phyloP scores from a whole-genome alignment of 2,113 vertebrate species.

The Ia io region DNA sequence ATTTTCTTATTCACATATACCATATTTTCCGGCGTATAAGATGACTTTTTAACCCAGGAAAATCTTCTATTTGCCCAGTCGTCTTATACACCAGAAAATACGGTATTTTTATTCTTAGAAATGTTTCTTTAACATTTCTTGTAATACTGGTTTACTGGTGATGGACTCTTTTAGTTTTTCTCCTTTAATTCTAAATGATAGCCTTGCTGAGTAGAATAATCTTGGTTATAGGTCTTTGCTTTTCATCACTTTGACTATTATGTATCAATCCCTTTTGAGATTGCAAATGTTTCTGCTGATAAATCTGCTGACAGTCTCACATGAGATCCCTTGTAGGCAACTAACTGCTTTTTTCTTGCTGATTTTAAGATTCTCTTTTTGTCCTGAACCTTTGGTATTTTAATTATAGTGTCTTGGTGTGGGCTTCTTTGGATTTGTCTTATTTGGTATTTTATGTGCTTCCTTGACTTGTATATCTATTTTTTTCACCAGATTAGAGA shows the following conservation, averaged over 20 bases:
- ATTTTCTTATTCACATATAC: not conserved
- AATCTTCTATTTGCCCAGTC: no score
- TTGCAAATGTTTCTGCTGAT: not conserved
- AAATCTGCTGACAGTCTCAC: not conserved
- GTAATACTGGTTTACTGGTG: not conserved
- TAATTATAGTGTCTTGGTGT: not conserved
- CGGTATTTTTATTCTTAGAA: not conserved
- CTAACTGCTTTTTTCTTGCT: not conserved
- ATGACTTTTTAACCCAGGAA: no score
- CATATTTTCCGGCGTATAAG: no score
- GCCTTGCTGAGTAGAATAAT: not conserved
- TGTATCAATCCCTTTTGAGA: not conserved
- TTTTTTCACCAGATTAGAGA: not conserved
- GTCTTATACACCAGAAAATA: no score
- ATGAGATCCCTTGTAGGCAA: not conserved
- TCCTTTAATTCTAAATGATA: not conserved
- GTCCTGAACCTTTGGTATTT: not conserved
- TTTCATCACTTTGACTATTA: not conserved
- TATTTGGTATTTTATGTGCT: not conserved
- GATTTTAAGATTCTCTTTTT: not conserved
- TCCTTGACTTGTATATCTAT: not conserved
- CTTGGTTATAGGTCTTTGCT: not conserved
- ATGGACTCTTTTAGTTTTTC: not conserved
- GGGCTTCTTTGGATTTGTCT: not conserved
- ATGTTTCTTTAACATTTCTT: not conserved